Evolutionary conservation across 2,113 vertebrate species (phyloP), one percentile per base, ranked within the genome.

Genomic region (Nesospiza acunhae): DNA sequence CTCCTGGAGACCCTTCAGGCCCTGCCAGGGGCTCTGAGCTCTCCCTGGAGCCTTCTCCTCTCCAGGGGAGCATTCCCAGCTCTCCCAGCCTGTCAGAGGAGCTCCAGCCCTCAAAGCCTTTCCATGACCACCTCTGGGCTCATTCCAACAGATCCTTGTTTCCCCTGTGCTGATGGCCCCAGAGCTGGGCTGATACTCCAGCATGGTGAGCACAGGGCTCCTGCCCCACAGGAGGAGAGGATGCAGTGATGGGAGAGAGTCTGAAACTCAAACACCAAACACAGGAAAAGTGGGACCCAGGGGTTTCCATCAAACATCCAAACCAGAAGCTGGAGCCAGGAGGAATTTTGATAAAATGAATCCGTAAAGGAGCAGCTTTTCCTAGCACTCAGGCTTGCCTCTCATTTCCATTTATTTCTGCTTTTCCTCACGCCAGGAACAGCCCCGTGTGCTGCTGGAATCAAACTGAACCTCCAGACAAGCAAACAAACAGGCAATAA

Each of bases 11-110:
- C 37, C 33, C 39, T 59, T 24, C 1, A 66, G 44, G 52, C 22
- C 2, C 56, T 79, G 66, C 0, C 2, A 42, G 41, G 24, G 14
- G 16, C 42, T 59, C 44, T 67, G 7, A 74, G 60, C 4, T 82
- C 11, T 75, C 13, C 31, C 23, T 74, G 69, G 44, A 46, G 0
- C 27, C 21, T 50, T 50, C 6, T 9, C 15, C 0, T 44, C 37
- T 74, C 69, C 60, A 74, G 33, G 8, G 3, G 86, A 81, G 0
- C 39, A 3, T 0, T 0, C 37, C 44, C 33, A 89, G 37, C 46
- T 82, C 46, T 60, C 46, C 52, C 77, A 81, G 39, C 24, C 46
- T 60, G 13, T 1, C 42, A 73, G 42, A 80, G 35, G 31, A 8
- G 11, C 7, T 89, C 46, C 78, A 75, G 53, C 47, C 14, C 78